A percentile compares a stretch with the other conserved stretches of the same genome.
These are phyloP conservation scores for Trichonephila clavipes DNA, from an alignment of 1,140 invertebrate species.

Conservation along the genomic window DNA sequence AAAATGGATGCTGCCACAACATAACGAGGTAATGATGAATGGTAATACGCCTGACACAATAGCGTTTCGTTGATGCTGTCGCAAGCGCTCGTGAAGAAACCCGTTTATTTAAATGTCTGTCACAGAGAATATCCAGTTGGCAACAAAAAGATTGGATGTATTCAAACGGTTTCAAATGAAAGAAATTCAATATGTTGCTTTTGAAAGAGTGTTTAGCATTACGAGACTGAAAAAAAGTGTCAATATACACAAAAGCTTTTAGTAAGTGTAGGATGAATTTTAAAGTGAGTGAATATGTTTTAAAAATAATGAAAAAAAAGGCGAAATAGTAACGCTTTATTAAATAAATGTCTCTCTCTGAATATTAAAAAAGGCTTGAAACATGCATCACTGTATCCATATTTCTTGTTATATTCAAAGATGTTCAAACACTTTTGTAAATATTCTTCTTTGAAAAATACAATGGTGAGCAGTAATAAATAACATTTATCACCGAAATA, in stretches of 20 bases:
- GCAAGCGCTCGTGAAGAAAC: background rate
- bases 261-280: too few species aligned
- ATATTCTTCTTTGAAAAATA: too few species aligned
- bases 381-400: too few species aligned
- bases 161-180: background rate
- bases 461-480: too few species aligned
- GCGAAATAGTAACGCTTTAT: too few species aligned
- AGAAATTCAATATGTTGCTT: background rate
- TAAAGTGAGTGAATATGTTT: too few species aligned
- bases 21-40: slow-evolving; percentile 25
- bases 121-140: background rate
- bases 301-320: too few species aligned
- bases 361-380: too few species aligned
- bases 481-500: too few species aligned
- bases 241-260: background rate
- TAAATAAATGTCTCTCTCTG: too few species aligned
- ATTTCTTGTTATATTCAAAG: too few species aligned
- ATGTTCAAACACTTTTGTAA: too few species aligned
- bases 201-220: background rate
- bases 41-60: background rate
- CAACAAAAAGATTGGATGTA: background rate
- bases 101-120: background rate
- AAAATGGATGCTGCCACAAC: slow-evolving; percentile 31
- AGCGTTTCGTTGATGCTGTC: background rate
- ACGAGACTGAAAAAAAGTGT: background rate